These are phyloP conservation scores for Augochlorella aurata DNA, from an alignment of 2,888 invertebrate species.

Conservation along the genomic window DNA sequence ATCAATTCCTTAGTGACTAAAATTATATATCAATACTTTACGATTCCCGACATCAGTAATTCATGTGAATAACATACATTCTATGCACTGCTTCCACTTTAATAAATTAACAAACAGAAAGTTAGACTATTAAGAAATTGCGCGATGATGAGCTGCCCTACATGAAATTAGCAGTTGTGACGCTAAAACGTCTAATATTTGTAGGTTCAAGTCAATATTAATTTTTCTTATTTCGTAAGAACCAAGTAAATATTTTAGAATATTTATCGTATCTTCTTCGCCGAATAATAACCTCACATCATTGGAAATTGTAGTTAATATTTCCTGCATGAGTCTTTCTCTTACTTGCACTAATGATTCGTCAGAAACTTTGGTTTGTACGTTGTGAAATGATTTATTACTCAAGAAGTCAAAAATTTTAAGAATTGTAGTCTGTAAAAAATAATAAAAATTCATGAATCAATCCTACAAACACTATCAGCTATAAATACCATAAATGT, in stretches of 20 bases:
- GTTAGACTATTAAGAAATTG: slow-evolving; percentile 40
- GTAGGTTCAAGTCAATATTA: slow-evolving; percentile 82
- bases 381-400: slow-evolving; percentile 54
- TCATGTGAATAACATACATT: slow-evolving; percentile 16
- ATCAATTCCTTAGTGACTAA: slow-evolving; percentile 52
- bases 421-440: slow-evolving; percentile 66
- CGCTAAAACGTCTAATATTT: slow-evolving; percentile 81
- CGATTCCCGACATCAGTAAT: slow-evolving; percentile 13
- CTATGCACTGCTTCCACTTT: slow-evolving; percentile 17
- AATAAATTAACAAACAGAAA: slow-evolving; percentile 10
- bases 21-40: slow-evolving; percentile 36
- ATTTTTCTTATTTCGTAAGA: slow-evolving; percentile 82
- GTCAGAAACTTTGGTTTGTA: slow-evolving; percentile 58
- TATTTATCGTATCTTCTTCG: slow-evolving; percentile 76
- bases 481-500: slow-evolving; percentile 6
- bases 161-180: slow-evolving; percentile 76
- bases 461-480: neutral
- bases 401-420: slow-evolving; percentile 58
- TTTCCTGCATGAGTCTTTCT: slow-evolving; percentile 66
- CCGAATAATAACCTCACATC: slow-evolving; percentile 78
- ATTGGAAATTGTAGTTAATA: slow-evolving; percentile 62
- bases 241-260: slow-evolving; percentile 79
- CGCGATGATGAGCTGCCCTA: slow-evolving; percentile 62
- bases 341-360: slow-evolving; percentile 66
- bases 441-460: slow-evolving; percentile 18